Base-by-base conservation (phyloP, 2,888 invertebrate genomes). In the Ectobius pallidus region DNA sequence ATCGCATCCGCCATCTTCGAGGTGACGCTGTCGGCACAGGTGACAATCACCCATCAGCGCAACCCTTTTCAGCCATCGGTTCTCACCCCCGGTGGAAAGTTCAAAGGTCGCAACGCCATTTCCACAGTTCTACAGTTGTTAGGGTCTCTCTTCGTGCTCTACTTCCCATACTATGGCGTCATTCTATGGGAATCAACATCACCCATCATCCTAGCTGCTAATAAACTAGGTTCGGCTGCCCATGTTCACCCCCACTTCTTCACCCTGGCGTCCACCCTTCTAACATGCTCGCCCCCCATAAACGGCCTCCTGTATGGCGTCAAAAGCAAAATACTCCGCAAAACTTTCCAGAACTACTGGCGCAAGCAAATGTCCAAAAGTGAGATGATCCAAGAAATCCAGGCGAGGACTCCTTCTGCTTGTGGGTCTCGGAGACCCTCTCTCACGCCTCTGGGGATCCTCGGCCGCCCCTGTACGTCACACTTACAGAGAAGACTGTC, bases 1-100 rank as follows among this genome's bases (percentile, higher is more conserved):
- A 94, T 94, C 77, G 93, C 93, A 32, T 92, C 93, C 61, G 93
- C 94, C 27, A 92, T 94, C 77, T 93, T 92, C 83, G 93, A 94
- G 85, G 93, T 93, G 52, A 93, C 93, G 0, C 82, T 94, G 69
- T 92, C 92, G 9, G 93, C 93, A 0, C 93, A 94, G 84, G 93
- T 93, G 76, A 92, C 92, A 65, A 92, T 93, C 78, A 93, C 92
- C 0, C 92, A 92, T 80, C 93, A 93, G 81, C 85, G 92, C 76
- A 93, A 93, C 79, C 93, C 93, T 9, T 92, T 93, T 81, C 88
- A 90, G 27, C 69, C 73, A n/a, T 34, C 73, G 1, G 70, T 70
- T 27, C 69, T 58, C 39, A 30, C 27, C 11, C 65, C 70, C 74
- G 77, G 80, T 72, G 73, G 83, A 84, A 46, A 85, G 77, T 85